Conservation (phyloP, 2,888 invertebrate species). For the Eledona agricola region DNA sequence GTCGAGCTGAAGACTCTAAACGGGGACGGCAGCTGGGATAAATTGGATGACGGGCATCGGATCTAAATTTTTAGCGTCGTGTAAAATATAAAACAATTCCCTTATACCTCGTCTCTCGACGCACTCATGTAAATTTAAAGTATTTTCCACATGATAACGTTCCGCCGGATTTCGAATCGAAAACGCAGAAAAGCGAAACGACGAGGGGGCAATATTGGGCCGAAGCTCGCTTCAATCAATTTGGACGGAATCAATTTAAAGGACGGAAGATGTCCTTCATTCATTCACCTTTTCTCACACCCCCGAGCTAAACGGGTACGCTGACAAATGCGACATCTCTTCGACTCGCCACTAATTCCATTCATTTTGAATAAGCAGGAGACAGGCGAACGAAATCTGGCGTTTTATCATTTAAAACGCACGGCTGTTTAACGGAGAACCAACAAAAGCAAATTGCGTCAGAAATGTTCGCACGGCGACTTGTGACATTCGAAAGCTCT, state of each 20-base stretch:
- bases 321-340: conserved; percentile 18
- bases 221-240: conserved; percentile 30
- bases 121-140: conserved; percentile 38
- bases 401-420: conserved; percentile 23
- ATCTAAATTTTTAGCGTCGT: conserved; percentile 27
- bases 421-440: neutral
- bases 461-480: neutral
- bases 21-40: conserved; percentile 14
- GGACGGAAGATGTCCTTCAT: conserved; percentile 28
- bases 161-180: conserved; percentile 26
- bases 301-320: conserved; percentile 23
- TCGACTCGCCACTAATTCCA: neutral
- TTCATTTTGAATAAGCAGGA: neutral
- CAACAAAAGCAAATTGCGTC: neutral
- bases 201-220: conserved; percentile 30
- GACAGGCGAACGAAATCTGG: conserved; percentile 14
- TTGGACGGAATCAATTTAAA: conserved; percentile 22
- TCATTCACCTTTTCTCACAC: conserved; percentile 23
- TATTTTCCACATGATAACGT: conserved; percentile 36
- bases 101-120: conserved; percentile 21
- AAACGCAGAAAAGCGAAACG: conserved; percentile 33
- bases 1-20: conserved; percentile 2
- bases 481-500: conserved; percentile 1
- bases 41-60: conserved; percentile 15
- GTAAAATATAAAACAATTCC: conserved; percentile 36